Conservation (phyloP, 2,888 invertebrate species). For the Gryllus longicercus region DNA sequence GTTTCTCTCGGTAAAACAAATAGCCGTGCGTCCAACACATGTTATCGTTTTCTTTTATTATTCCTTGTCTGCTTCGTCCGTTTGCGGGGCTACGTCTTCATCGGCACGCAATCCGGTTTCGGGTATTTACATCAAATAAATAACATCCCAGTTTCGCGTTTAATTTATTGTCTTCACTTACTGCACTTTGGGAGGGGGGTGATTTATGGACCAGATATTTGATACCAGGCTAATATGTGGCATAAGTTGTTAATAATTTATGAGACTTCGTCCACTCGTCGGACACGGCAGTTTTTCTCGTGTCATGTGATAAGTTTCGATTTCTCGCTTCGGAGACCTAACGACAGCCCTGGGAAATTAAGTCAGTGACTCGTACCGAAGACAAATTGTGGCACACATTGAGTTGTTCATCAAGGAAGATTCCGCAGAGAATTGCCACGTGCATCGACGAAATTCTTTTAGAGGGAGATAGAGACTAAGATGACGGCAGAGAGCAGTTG, state of each 20-base stretch:
- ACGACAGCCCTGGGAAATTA: not conserved
- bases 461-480: too few species aligned
- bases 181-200: not conserved
- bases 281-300: not conserved
- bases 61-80: not conserved
- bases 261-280: not conserved
- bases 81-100: not conserved
- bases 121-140: not conserved
- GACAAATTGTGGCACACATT: not conserved
- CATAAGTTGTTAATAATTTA: not conserved
- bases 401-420: not conserved
- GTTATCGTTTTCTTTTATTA: not conserved
- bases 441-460: too few species aligned
- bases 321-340: not conserved
- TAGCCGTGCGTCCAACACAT: not conserved
- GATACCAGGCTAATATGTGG: not conserved
- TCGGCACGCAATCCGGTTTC: not conserved
- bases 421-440: not conserved
- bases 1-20: not conserved
- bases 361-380: not conserved
- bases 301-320: not conserved
- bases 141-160: not conserved
- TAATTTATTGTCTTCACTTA: constrained; percentile 5
- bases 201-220: not conserved
- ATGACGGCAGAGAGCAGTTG: too few species aligned